Base-by-base conservation (phyloP, 2,113 vertebrate genomes). In the Festucalex cinctus region DNA sequence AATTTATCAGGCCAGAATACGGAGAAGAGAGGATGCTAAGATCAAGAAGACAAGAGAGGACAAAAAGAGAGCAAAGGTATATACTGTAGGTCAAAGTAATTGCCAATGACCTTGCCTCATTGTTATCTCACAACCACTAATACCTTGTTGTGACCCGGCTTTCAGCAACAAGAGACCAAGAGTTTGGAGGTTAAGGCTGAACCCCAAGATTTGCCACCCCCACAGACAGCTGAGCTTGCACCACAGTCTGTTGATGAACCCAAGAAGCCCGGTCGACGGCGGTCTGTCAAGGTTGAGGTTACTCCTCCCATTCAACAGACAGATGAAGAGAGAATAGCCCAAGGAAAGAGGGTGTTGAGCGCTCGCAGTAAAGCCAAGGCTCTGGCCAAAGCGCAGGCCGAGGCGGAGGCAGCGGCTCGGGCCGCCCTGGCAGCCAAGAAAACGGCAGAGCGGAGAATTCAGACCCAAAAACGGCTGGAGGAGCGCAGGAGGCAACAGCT, bases 401-500 rank as follows among this genome's bases (percentile, higher is more conserved):
- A 93, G 72, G 86, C 87, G 0, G 92, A 93, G 77, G 88, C 92
- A 0, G 87, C 83, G 22, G 88, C 90, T 32, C 85, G 80, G 63
- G 90, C 91, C 0, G 89, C 83, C 1, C 51, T 86, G 64, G 80
- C 87, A 4, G 90, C 88, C 6, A 91, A 91, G 84, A 96, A 93
- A 79, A 80, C 82, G 0, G 94, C 95, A 7, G 94, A 94, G 80
- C 91, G 91, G 5, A 84, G 89, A 63, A 79, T 81, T 0, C 85
- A 92, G 71, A 90, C 93, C 17, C 96, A 96, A 88, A 92, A 92
- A 59, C 93, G 95, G 6, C 78, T 93, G 77, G 93, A 97, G 86
- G 95, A 98, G 66, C 91, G 94, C n/a, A 94, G 88, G 81, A 91
- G 94, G 69, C 95, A 97, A 77, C 96, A 97, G 88, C 81, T 93